phyloP scores from a whole-genome alignment of 2,888 invertebrate species.

The Stenolophus ochropezus region DNA sequence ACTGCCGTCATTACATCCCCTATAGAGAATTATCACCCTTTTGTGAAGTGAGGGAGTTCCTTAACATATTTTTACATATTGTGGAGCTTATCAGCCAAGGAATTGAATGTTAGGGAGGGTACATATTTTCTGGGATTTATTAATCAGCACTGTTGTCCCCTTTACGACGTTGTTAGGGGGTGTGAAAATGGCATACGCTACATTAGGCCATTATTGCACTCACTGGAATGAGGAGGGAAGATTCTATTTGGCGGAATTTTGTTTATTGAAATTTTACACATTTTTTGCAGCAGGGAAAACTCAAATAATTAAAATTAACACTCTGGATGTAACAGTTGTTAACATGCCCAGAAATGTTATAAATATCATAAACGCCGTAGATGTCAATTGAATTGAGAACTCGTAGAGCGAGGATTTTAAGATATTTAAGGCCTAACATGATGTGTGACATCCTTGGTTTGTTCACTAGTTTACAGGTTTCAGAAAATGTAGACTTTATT shows the following conservation, averaged over 20 bases:
- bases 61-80: conserved; percentile 29
- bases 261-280: conserved; percentile 29
- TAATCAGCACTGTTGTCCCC: conserved; percentile 35
- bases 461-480: too few species aligned
- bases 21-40: not conserved
- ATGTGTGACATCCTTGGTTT: too few species aligned
- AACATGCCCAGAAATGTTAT: too few species aligned
- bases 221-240: conserved; percentile 4
- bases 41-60: not conserved
- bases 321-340: too few species aligned
- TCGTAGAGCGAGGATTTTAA: too few species aligned
- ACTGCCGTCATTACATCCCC: not conserved
- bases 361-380: too few species aligned
- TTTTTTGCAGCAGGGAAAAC: too few species aligned
- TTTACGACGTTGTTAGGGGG: conserved; percentile 37
- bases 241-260: not conserved
- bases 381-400: too few species aligned
- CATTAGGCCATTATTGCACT: conserved; percentile 35
- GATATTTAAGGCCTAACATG: too few species aligned
- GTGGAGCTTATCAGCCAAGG: not conserved
- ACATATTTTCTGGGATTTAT: conserved; percentile 30
- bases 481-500: too few species aligned
- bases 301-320: too few species aligned
- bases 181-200: conserved; percentile 44
- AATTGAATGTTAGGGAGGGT: conserved; percentile 22